These are phyloP conservation scores for Drosophila pandora DNA, from an alignment of 1,140 invertebrate species.

Conservation along the genomic window DNA sequence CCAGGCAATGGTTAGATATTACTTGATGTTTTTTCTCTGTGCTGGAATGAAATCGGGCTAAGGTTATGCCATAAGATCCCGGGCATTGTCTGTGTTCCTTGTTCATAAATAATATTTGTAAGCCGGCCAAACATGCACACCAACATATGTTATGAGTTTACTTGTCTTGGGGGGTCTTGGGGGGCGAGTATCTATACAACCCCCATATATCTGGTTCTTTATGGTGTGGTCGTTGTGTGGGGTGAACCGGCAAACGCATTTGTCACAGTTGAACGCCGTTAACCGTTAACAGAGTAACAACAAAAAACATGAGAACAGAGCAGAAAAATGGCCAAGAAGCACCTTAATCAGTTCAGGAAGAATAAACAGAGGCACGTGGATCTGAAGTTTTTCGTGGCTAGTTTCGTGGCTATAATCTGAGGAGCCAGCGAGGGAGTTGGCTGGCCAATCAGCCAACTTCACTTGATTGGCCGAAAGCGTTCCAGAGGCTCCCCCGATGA, in stretches of 20 bases:
- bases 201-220: conserved; percentile 20
- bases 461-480: conserved; percentile 56
- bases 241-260: conserved; percentile 73
- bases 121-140: conserved; percentile 64
- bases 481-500: conserved; percentile 7
- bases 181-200: conserved; percentile 25
- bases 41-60: not conserved
- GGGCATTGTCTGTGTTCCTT: conserved; percentile 70
- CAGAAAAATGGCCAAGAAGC: conserved; percentile 36
- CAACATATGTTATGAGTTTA: conserved; percentile 65
- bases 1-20: not conserved
- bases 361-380: conserved; percentile 29
- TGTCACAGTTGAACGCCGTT: conserved; percentile 80
- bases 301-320: conserved; percentile 10
- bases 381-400: conserved; percentile 14
- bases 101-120: conserved; percentile 80
- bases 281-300: conserved; percentile 71
- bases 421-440: conserved; percentile 16
- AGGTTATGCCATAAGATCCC: conserved; percentile 16
- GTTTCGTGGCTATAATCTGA: conserved; percentile 30
- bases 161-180: conserved; percentile 2
- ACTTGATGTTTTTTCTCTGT: conserved; percentile 2
- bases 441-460: conserved; percentile 62
- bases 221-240: conserved; percentile 28
- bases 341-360: conserved; percentile 72